These are phyloP conservation scores for Linepithema humile DNA, from an alignment of 1,140 invertebrate species.

Conservation along the genomic window DNA sequence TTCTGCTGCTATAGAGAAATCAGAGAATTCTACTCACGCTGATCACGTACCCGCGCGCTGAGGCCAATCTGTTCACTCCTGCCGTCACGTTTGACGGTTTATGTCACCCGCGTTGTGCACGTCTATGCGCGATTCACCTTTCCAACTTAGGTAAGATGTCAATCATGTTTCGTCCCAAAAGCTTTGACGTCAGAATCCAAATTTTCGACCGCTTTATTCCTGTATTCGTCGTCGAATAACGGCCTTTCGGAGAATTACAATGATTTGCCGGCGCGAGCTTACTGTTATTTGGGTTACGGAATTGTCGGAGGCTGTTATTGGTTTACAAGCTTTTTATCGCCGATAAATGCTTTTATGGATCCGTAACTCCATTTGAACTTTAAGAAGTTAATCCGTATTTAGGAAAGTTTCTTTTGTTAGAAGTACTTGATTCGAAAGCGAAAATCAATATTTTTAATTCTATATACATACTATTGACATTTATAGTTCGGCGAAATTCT, in stretches of 20 bases:
- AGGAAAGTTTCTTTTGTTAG: neutral
- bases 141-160: slow-evolving; percentile 67
- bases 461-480: neutral
- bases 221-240: slow-evolving; percentile 19
- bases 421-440: neutral
- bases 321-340: slow-evolving; percentile 11
- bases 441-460: neutral
- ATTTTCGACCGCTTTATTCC: slow-evolving; percentile 46
- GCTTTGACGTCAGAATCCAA: slow-evolving; percentile 62
- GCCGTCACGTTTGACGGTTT: slow-evolving; percentile 77
- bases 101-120: slow-evolving; percentile 74
- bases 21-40: slow-evolving; percentile 67
- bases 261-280: neutral
- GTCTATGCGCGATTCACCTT: slow-evolving; percentile 67
- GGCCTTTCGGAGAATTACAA: neutral
- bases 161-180: slow-evolving; percentile 71
- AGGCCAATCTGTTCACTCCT: slow-evolving; percentile 73
- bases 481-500: neutral
- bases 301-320: neutral
- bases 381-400: neutral
- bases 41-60: slow-evolving; percentile 74
- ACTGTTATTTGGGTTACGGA: neutral
- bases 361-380: neutral
- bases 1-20: slow-evolving; percentile 48
- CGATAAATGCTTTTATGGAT: slow-evolving; percentile 25